These are phyloP conservation scores for Elaphurus davidianus DNA, from an alignment of 2,113 vertebrate species.

Conservation along the genomic window DNA sequence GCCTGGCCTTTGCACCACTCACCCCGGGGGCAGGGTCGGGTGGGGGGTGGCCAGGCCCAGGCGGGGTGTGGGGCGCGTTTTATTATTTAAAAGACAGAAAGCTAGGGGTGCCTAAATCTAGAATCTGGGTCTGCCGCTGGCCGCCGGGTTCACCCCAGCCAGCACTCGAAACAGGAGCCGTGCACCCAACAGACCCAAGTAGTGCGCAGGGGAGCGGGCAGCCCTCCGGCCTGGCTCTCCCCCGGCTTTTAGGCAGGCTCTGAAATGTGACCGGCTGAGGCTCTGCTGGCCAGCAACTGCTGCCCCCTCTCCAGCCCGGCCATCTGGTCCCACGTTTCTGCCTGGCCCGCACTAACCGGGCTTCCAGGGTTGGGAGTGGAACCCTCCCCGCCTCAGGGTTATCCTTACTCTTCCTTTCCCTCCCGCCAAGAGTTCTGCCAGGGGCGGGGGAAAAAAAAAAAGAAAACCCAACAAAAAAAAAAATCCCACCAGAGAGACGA, in stretches of 20 bases:
- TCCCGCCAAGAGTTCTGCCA: slow-evolving; percentile 73
- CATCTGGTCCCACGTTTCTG: background rate
- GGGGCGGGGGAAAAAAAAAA: slow-evolving; percentile 31
- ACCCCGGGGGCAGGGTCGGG: fast-evolving
- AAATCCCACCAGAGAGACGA: slow-evolving; percentile 74
- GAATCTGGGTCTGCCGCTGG: background rate
- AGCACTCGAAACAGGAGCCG: fast-evolving
- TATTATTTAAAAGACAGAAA: slow-evolving; percentile 52
- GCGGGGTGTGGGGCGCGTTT: background rate
- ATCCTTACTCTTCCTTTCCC: slow-evolving; percentile 7
- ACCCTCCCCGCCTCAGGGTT: slow-evolving; percentile 75
- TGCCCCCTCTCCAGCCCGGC: background rate
- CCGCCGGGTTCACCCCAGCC: background rate
- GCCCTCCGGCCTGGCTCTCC: background rate
- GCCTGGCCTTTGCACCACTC: background rate
- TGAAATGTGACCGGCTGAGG: slow-evolving; percentile 67
- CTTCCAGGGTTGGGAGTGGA: slow-evolving; percentile 53
- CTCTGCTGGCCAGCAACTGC: slow-evolving; percentile 80
- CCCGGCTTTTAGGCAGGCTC: slow-evolving; percentile 65
- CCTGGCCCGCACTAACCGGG: background rate
- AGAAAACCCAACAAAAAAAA: background rate
- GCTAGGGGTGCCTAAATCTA: background rate
- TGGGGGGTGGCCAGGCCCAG: background rate
- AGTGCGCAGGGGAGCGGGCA: fast-evolving
- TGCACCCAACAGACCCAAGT: background rate